Conservation (phyloP, 2,888 invertebrate genomes). For the Theristus sp. region DNA sequence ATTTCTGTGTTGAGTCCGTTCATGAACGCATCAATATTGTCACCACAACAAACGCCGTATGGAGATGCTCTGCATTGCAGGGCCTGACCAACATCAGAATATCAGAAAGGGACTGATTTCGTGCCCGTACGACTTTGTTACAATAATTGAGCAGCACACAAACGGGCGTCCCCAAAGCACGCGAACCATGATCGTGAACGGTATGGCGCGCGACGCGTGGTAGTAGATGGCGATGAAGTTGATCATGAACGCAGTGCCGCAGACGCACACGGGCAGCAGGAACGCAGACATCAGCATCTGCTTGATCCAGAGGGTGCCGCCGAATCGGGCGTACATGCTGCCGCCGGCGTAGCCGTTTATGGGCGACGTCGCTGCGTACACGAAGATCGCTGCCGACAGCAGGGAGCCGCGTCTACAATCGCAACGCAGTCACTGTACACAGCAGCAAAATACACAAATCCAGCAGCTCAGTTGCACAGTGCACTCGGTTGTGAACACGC, state of each 20-base stretch:
- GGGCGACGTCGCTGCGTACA: slow-evolving; percentile 93
- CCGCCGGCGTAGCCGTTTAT: slow-evolving; percentile 96
- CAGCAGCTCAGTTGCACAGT: background rate
- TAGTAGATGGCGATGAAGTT: slow-evolving; percentile 99
- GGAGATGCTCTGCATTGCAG: background rate
- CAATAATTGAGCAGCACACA: too few relatives aligned
- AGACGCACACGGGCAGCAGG: slow-evolving; percentile 67
- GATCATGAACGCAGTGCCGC: slow-evolving; percentile 90
- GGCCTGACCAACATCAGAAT: too few relatives aligned
- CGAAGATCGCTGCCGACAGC: slow-evolving; percentile 89
- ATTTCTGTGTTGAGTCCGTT: too few relatives aligned
- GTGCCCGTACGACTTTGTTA: too few relatives aligned
- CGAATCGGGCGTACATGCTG: slow-evolving; percentile 82
- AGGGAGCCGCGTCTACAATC: slow-evolving; percentile 58
- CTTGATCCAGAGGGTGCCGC: slow-evolving; percentile 71
- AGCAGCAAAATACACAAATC: background rate
- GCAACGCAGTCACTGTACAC: background rate
- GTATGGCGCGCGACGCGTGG: slow-evolving; percentile 94
- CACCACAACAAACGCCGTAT: background rate
- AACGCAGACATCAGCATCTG: slow-evolving; percentile 93
- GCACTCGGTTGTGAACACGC: too few relatives aligned
- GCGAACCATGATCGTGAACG: slow-evolving; percentile 86
- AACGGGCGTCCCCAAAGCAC: too few relatives aligned
- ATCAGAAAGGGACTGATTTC: too few relatives aligned
- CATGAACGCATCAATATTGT: background rate